Percentiles rank a stretch among this genome's conserved stretches.
phyloP scores from a whole-genome alignment of 2,113 vertebrate genomes.

The Labeo rohita region DNA sequence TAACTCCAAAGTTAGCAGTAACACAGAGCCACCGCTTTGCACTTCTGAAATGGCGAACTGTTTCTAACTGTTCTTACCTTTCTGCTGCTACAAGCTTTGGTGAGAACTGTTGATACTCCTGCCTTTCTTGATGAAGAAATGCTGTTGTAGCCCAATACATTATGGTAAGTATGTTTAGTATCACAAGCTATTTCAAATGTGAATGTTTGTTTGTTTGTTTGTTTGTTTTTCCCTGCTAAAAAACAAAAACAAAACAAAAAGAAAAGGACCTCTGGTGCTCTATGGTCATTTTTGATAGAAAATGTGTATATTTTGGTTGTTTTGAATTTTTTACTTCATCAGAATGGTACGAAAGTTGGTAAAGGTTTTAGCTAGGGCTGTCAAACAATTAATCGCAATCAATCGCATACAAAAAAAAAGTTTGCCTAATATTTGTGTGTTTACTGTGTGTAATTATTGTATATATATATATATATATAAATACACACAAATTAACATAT shows the following conservation, averaged over 20 bases:
- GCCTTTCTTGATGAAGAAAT: neutral
- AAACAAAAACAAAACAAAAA: neutral
- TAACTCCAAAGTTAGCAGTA: slow-evolving; percentile 28
- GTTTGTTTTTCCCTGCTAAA: neutral
- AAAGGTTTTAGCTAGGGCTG: too few relatives aligned
- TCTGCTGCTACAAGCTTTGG: neutral
- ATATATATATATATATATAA: too few relatives aligned
- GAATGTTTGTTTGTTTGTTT: neutral
- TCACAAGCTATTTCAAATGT: neutral
- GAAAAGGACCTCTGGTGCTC: neutral
- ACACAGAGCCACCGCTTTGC: slow-evolving; percentile 17
- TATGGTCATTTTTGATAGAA: too few relatives aligned
- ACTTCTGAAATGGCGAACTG: neutral
- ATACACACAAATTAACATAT: too few relatives aligned
- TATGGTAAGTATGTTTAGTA: neutral
- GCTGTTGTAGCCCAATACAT: neutral
- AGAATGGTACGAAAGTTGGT: too few relatives aligned
- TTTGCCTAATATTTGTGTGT: too few relatives aligned
- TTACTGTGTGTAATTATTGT: too few relatives aligned
- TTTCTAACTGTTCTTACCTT: neutral
- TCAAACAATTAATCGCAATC: too few relatives aligned
- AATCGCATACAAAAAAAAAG: too few relatives aligned
- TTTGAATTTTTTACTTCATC: too few relatives aligned
- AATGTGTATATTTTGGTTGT: too few relatives aligned
- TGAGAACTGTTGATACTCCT: neutral